Conservation (phyloP, 2,797 vertebrate genomes). For the Antennarius maculatus region DNA sequence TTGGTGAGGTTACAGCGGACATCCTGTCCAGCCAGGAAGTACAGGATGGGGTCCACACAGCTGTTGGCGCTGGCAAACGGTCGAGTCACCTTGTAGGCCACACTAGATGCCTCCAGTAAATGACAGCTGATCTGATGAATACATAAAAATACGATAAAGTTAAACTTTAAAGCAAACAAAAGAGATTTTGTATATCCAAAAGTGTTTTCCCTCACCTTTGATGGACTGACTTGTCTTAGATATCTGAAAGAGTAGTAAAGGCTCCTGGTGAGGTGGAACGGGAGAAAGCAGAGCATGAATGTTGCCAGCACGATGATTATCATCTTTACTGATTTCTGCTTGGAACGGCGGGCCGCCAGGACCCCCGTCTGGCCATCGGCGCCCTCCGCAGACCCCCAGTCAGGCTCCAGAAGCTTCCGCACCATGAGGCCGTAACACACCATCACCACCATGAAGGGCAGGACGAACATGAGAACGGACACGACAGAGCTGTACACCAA, state of each 20-base stretch:
- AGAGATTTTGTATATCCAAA: background rate
- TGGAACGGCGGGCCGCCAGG: constrained; percentile 78
- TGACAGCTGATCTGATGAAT: constrained; percentile 81
- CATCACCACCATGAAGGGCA: constrained; percentile 90
- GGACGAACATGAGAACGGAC: constrained; percentile 87
- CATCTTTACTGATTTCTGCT: constrained; percentile 95
- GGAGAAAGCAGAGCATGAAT: constrained; percentile 93
- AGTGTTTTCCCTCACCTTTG: constrained; percentile 51
- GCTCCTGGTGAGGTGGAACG: constrained; percentile 93
- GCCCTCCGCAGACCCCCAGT: constrained; percentile 42
- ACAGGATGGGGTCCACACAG: constrained; percentile 93
- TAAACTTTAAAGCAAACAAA: background rate
- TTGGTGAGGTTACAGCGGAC: constrained; percentile 72
- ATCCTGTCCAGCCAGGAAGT: constrained; percentile 91
- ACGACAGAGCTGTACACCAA: constrained; percentile 90
- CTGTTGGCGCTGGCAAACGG: constrained; percentile 95
- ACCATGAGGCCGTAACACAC: constrained; percentile 92
- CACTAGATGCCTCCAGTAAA: constrained; percentile 85
- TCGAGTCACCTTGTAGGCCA: constrained; percentile 93
- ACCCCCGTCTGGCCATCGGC: constrained; percentile 52
- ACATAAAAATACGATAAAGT: background rate
- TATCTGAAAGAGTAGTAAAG: constrained; percentile 93
- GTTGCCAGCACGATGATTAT: constrained; percentile 89
- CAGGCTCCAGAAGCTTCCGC: constrained; percentile 83
- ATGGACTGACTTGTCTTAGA: constrained; percentile 72